Percentiles rank a stretch among this genome's conserved stretches.
phyloP scores from a whole-genome alignment of 2,888 invertebrate species.

The Lepidonotus clava region DNA sequence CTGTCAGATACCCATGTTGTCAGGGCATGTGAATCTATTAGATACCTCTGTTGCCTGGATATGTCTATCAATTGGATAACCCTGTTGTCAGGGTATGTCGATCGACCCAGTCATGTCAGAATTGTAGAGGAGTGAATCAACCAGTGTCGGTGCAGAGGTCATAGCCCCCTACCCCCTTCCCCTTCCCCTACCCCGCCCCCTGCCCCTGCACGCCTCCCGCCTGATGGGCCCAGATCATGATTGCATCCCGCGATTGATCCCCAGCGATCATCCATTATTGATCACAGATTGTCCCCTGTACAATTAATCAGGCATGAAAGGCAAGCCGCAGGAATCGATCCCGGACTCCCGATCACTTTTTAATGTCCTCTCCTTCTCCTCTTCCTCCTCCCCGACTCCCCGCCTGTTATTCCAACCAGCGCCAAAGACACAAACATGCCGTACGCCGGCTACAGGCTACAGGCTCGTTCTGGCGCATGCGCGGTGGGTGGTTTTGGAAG shows the following conservation, averaged over 20 bases:
- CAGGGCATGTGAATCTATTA: no score
- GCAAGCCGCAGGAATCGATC: conserved; percentile 47
- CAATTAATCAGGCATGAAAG: conserved; percentile 52
- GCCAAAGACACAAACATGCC: conserved; percentile 38
- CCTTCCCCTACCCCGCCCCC: background rate
- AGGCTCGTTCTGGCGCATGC: background rate
- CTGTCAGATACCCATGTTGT: no score
- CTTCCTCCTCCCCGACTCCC: no score
- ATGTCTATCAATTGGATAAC: no score
- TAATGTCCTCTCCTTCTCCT: conserved; percentile 43
- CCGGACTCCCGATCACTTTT: conserved; percentile 33
- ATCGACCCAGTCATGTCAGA: no score
- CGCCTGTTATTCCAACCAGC: conserved; percentile 37
- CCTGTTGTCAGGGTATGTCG: no score
- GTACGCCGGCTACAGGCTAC: background rate
- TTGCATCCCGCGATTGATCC: conserved; percentile 51
- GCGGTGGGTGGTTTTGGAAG: background rate
- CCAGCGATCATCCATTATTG: conserved; percentile 49
- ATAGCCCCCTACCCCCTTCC: background rate
- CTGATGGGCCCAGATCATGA: conserved; percentile 46
- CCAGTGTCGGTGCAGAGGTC: background rate
- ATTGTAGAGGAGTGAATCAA: background rate
- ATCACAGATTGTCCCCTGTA: conserved; percentile 52
- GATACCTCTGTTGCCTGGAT: no score
- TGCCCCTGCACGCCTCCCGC: background rate